These are phyloP conservation scores for Aphelinus certus DNA, from an alignment of 1,140 invertebrate species.

Conservation along the genomic window DNA sequence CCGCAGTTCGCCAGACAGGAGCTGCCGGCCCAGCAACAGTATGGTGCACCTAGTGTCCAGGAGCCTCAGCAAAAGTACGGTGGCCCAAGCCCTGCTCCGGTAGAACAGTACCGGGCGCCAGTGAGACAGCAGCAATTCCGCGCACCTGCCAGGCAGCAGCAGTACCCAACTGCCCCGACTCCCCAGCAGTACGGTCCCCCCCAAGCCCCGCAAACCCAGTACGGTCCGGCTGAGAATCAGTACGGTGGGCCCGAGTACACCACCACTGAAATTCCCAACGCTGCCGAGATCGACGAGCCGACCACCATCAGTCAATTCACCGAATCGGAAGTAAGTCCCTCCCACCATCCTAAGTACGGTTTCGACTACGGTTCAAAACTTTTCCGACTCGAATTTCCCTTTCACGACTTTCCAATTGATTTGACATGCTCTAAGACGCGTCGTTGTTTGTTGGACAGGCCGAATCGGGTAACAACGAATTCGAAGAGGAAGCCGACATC, in stretches of 20 bases:
- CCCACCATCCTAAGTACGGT: too few species aligned
- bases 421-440: background rate
- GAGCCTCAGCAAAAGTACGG: slow-evolving; percentile 41
- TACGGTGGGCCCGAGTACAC: slow-evolving; percentile 41
- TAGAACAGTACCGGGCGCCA: slow-evolving; percentile 37
- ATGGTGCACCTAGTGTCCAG: background rate
- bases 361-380: too few species aligned
- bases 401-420: background rate
- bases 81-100: slow-evolving; percentile 14
- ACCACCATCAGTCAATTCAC: slow-evolving; percentile 50
- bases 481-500: slow-evolving; percentile 53
- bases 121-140: slow-evolving; percentile 42
- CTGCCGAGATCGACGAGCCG: slow-evolving; percentile 52
- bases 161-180: slow-evolving; percentile 39
- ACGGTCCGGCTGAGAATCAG: slow-evolving; percentile 36
- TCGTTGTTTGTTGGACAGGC: too few species aligned
- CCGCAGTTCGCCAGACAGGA: slow-evolving; percentile 4
- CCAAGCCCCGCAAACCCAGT: slow-evolving; percentile 31
- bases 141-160: slow-evolving; percentile 45
- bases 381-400: too few species aligned
- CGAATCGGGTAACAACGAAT: slow-evolving; percentile 47
- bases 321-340: slow-evolving; percentile 47
- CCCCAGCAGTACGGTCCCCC: slow-evolving; percentile 11
- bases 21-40: slow-evolving; percentile 5
- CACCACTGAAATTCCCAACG: slow-evolving; percentile 50